Conservation (phyloP, 2,888 invertebrate species). For the Clitarchus hookeri region DNA sequence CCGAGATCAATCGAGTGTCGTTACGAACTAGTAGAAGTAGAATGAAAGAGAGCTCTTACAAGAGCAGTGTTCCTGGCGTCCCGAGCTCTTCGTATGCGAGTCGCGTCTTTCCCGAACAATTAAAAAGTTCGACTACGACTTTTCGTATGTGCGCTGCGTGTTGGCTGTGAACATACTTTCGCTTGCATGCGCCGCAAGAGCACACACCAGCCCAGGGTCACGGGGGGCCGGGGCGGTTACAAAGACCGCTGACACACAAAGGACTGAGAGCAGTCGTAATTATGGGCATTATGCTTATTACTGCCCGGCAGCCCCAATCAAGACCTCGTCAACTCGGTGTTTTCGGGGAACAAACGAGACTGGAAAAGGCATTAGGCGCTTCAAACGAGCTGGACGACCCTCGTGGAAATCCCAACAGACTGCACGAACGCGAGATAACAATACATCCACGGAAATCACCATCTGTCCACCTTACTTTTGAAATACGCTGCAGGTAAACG, state of each 20-base stretch:
- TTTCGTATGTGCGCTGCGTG: no score
- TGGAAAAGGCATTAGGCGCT: not conserved
- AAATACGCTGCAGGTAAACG: no score
- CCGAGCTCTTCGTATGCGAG: no score
- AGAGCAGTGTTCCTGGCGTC: no score
- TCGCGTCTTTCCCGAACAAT: no score
- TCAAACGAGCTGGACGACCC: not conserved
- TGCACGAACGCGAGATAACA: not conserved
- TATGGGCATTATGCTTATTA: conserved; percentile 4
- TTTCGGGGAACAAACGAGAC: not conserved
- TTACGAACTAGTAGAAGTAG: no score
- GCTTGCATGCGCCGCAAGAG: no score
- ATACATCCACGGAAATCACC: not conserved
- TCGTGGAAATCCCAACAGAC: not conserved
- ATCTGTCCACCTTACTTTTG: not conserved
- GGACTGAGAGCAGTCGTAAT: not conserved
- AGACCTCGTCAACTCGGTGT: not conserved
- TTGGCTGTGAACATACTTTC: no score
- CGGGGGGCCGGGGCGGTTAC: not conserved
- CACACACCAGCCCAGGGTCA: no score
- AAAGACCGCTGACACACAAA: not conserved
- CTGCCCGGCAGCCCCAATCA: not conserved
- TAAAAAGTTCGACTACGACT: no score
- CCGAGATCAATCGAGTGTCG: no score
- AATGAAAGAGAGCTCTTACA: no score